A percentile compares a stretch with the other conserved stretches of the same genome.
phyloP scores from a whole-genome alignment of 2,113 vertebrate genomes.

The Gorsachius goisagi region DNA sequence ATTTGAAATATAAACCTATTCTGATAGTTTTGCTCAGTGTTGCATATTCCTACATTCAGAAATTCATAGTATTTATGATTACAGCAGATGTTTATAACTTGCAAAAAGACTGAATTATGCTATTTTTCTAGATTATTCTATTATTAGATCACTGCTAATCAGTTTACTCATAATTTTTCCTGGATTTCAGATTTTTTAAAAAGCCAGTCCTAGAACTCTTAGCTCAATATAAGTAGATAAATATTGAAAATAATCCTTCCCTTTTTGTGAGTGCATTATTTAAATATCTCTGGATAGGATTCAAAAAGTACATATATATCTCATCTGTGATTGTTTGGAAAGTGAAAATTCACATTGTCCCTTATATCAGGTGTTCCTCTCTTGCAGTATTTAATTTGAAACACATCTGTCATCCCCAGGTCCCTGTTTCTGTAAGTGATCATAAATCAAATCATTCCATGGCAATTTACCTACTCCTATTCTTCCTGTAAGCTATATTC shows the following conservation, averaged over 20 bases:
- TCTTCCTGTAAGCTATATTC: not conserved
- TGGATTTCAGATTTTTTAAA: not conserved
- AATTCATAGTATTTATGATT: not conserved
- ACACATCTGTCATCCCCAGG: not conserved
- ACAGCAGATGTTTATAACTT: not conserved
- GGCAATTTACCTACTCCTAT: not conserved
- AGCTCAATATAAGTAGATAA: not conserved
- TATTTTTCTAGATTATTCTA: not conserved
- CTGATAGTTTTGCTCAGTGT: not conserved
- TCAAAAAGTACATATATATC: not conserved
- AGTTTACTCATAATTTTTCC: not conserved
- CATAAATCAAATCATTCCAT: not conserved
- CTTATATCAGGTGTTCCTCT: not conserved
- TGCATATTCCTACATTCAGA: not conserved
- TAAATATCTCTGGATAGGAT: not conserved
- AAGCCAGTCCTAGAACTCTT: not conserved
- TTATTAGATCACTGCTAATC: not conserved
- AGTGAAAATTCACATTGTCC: not conserved
- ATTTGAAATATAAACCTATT: not conserved
- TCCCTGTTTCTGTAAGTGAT: not conserved
- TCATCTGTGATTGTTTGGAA: not conserved
- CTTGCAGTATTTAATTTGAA: not conserved
- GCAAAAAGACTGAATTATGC: not conserved
- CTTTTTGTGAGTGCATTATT: not conserved
- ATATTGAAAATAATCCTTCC: not conserved